Conservation (phyloP, 2,113 vertebrate species). For the Ploceus nigricollis region DNA sequence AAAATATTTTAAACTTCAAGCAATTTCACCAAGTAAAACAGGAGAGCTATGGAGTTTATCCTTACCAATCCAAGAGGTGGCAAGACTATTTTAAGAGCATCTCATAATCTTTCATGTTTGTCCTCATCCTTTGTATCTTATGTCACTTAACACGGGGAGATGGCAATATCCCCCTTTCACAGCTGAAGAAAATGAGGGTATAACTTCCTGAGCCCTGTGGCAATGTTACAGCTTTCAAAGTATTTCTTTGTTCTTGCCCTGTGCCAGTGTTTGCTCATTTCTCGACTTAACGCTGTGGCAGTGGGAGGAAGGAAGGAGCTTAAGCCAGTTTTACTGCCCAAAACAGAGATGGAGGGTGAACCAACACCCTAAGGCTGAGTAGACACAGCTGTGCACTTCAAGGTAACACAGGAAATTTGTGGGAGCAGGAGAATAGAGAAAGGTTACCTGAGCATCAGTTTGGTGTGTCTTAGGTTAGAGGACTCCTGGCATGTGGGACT, state of each 20-base stretch:
- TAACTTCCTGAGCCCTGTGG: neutral
- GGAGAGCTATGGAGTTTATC: neutral
- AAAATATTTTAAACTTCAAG: neutral
- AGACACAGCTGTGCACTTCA: neutral
- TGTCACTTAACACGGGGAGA: neutral
- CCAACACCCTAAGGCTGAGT: neutral
- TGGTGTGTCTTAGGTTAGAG: neutral
- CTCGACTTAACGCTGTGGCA: neutral
- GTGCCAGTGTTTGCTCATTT: neutral
- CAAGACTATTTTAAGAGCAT: neutral
- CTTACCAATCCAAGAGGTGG: neutral
- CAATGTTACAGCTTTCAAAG: neutral
- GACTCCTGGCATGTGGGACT: neutral
- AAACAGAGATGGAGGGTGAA: neutral
- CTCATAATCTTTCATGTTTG: neutral
- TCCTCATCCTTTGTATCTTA: neutral
- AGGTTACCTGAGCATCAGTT: neutral
- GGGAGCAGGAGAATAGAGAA: neutral
- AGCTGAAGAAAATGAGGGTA: neutral
- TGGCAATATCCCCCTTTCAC: neutral
- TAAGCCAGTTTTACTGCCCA: neutral
- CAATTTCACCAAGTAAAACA: neutral
- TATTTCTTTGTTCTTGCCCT: neutral
- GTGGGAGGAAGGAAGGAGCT: slow-evolving; percentile 1
- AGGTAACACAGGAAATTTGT: neutral